These are phyloP conservation scores for Melanostoma mellinum DNA, from an alignment of 2,888 invertebrate genomes.

Conservation along the genomic window DNA sequence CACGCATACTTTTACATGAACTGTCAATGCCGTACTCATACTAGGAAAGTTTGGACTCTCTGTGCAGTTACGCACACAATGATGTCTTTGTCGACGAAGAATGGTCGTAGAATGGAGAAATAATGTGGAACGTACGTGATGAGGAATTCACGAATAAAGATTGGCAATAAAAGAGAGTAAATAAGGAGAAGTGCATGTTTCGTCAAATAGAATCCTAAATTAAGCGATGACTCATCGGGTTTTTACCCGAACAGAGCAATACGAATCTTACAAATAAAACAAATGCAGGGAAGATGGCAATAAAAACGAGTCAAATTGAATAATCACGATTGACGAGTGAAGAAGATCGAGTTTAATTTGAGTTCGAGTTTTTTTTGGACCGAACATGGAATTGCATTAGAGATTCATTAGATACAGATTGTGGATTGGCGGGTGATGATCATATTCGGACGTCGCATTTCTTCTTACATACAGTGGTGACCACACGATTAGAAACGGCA, in stretches of 20 bases:
- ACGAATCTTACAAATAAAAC: too few relatives aligned
- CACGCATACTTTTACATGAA: conserved; percentile 20
- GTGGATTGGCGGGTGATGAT: too few relatives aligned
- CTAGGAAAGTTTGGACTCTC: not conserved
- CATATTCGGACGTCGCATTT: too few relatives aligned
- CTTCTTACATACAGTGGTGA: too few relatives aligned
- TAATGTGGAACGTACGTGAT: conserved; percentile 34
- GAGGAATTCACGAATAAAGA: conserved; percentile 5
- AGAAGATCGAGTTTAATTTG: not conserved
- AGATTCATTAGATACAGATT: too few relatives aligned
- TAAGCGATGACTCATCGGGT: conserved; percentile 68
- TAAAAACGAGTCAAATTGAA: not conserved
- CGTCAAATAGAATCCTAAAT: conserved; percentile 56
- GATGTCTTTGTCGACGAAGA: not conserved
- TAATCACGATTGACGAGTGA: conserved; percentile 1
- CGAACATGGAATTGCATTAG: too few relatives aligned
- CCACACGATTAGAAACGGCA: too few relatives aligned
- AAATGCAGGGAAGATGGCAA: conserved; percentile 24
- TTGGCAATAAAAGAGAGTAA: conserved; percentile 12
- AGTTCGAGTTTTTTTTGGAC: not conserved
- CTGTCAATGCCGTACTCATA: conserved; percentile 68
- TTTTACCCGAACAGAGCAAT: conserved; percentile 47
- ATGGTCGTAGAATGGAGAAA: conserved; percentile 43
- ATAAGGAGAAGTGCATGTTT: conserved; percentile 20
- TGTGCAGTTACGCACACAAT: not conserved